Percentiles rank a stretch among this genome's conserved stretches.
phyloP scores from a whole-genome alignment of 2,797 vertebrate genomes.

The Benthosema pterotum region DNA sequence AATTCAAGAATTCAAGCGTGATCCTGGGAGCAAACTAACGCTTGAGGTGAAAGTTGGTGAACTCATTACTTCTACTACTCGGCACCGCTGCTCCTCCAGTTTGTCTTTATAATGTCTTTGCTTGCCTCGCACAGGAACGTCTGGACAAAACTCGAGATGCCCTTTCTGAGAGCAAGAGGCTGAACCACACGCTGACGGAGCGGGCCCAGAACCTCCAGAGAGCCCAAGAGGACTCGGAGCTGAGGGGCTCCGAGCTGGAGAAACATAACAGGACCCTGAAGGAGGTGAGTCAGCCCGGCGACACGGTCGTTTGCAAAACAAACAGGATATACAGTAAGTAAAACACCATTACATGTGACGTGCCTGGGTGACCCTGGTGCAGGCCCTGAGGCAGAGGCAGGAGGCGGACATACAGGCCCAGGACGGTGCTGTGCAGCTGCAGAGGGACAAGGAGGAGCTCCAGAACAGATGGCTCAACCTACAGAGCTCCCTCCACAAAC shows the following conservation, averaged over 20 bases:
- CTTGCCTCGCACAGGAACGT: constrained; percentile 68
- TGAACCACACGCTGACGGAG: constrained; percentile 72
- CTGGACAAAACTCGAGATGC: constrained; percentile 73
- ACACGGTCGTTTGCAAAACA: background rate
- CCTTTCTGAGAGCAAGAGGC: constrained; percentile 78
- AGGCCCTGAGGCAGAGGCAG: constrained; percentile 74
- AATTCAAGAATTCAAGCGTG: constrained; percentile 6
- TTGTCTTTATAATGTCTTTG: constrained; percentile 10
- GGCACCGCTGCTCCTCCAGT: background rate
- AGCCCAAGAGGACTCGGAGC: constrained; percentile 66
- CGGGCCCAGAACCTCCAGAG: constrained; percentile 69
- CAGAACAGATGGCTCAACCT: constrained; percentile 65
- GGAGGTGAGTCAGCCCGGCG: constrained; percentile 66
- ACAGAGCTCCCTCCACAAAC: constrained; percentile 65
- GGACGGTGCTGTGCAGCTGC: constrained; percentile 55
- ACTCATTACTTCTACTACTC: constrained; percentile 12
- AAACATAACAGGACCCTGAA: constrained; percentile 61
- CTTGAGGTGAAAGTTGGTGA: constrained; percentile 23
- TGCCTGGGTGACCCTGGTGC: background rate
- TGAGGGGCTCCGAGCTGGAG: constrained; percentile 69
- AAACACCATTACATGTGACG: constrained; percentile 3
- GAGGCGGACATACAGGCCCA: constrained; percentile 66
- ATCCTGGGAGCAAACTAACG: constrained; percentile 8
- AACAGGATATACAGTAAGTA: background rate
- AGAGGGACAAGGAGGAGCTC: constrained; percentile 66